Conservation (phyloP, 2,888 invertebrate genomes). For the Drosophila lutescens region DNA sequence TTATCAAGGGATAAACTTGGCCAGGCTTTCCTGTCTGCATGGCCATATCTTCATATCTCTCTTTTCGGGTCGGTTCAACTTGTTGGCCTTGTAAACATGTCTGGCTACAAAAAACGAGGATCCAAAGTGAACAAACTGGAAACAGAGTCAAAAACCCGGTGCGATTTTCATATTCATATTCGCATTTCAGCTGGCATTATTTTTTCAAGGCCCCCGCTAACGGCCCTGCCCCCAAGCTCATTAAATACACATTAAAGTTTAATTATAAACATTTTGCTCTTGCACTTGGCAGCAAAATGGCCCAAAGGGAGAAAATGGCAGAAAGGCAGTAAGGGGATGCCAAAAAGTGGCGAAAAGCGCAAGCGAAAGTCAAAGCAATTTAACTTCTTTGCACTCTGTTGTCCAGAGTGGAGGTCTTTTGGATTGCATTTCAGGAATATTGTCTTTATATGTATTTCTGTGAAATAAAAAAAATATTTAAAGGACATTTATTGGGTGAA, state of each 20-base stretch:
- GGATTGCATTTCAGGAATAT: background rate
- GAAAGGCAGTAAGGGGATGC: slow-evolving; percentile 9
- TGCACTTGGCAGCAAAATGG: slow-evolving; percentile 71
- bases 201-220: slow-evolving; percentile 30
- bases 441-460: background rate
- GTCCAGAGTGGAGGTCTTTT: slow-evolving; percentile 25
- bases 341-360: slow-evolving; percentile 61
- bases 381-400: slow-evolving; percentile 48
- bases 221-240: slow-evolving; percentile 39
- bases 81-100: slow-evolving; percentile 59
- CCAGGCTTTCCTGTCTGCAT: background rate
- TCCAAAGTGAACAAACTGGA: background rate
- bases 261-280: slow-evolving; percentile 78
- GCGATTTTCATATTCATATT: slow-evolving; percentile 49
- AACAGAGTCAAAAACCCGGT: slow-evolving; percentile 11
- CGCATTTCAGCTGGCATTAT: slow-evolving; percentile 34
- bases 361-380: slow-evolving; percentile 75
- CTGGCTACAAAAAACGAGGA: background rate
- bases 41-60: slow-evolving; percentile 18
- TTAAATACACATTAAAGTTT: slow-evolving; percentile 76
- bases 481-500: too few species aligned
- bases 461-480: too few species aligned
- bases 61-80: slow-evolving; percentile 27
- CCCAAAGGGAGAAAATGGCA: slow-evolving; percentile 36
- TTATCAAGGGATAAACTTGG: slow-evolving; percentile 72